Percentiles rank a stretch among this genome's conserved stretches.
These are phyloP conservation scores for Gymnogyps californianus DNA, from an alignment of 2,113 vertebrate genomes.

Conservation along the genomic window DNA sequence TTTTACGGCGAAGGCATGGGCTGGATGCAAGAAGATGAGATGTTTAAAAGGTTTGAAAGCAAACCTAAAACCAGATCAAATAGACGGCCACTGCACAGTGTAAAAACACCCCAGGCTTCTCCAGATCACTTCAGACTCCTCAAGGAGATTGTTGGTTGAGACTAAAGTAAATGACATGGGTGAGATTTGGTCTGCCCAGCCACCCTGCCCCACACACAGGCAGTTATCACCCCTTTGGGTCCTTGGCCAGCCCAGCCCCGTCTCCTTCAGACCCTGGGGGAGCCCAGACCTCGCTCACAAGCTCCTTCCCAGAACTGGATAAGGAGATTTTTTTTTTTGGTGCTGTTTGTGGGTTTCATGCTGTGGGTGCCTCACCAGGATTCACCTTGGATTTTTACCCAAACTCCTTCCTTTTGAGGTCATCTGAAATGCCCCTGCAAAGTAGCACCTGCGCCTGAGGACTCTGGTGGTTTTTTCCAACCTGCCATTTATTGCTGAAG, in stretches of 20 bases:
- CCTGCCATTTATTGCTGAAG: not conserved
- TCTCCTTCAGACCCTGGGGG: not conserved
- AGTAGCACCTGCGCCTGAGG: not conserved
- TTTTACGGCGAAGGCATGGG: not conserved
- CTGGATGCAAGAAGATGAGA: not conserved
- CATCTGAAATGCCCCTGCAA: not conserved
- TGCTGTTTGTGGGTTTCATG: not conserved
- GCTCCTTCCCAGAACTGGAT: not conserved
- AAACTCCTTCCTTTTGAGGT: not conserved
- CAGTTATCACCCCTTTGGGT: not conserved
- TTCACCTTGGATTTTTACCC: not conserved
- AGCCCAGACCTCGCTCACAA: not conserved
- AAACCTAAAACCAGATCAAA: conserved; percentile 2
- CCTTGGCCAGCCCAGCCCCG: not conserved
- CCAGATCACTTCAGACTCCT: not conserved
- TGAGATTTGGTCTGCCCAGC: not conserved
- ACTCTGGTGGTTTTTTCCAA: not conserved
- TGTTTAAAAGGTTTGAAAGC: conserved; percentile 15
- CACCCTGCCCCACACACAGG: not conserved
- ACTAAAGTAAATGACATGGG: not conserved
- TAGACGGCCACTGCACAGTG: not conserved
- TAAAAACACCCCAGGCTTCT: not conserved
- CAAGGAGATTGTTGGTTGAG: not conserved
- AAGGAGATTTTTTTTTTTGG: not conserved
- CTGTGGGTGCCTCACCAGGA: not conserved